A percentile compares a stretch with the other conserved stretches of the same genome.
phyloP scores from a whole-genome alignment of 2,888 invertebrate species.

The Belgica antarctica region DNA sequence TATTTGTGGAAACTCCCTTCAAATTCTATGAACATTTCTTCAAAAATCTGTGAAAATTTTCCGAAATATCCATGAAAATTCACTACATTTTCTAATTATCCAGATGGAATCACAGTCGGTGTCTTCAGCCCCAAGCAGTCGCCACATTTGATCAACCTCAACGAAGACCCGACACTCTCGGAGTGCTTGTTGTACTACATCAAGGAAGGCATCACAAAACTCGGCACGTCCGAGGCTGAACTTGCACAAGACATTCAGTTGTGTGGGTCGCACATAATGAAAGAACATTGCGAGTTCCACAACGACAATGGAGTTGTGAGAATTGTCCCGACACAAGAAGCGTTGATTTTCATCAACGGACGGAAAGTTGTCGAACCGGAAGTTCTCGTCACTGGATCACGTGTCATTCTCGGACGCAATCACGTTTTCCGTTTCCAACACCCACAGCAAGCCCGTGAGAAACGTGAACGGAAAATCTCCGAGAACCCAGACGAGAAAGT shows the following conservation, averaged over 20 bases:
- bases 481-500: constrained; percentile 49
- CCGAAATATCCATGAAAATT: too few relatives aligned
- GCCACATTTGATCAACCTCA: constrained; percentile 96
- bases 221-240: constrained; percentile 87
- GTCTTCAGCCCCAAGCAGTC: constrained; percentile 99
- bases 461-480: constrained; percentile 52
- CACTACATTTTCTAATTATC: too few relatives aligned
- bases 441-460: constrained; percentile 79
- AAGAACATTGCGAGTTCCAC: constrained; percentile 95
- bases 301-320: constrained; percentile 87
- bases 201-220: constrained; percentile 85
- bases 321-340: constrained; percentile 77
- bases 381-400: constrained; percentile 86
- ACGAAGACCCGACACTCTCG: constrained; percentile 97
- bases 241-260: constrained; percentile 92
- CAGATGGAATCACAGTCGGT: constrained; percentile 95
- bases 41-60: too few relatives aligned
- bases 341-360: constrained; percentile 94
- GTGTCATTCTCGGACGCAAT: constrained; percentile 97
- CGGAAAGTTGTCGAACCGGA: constrained; percentile 79
- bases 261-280: constrained; percentile 88
- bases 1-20: too few relatives aligned
- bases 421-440: constrained; percentile 99
- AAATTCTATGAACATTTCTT: too few relatives aligned
- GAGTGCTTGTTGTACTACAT: constrained; percentile 98